Conservation (phyloP, 1,140 invertebrate genomes). For the Hestina assimilis region DNA sequence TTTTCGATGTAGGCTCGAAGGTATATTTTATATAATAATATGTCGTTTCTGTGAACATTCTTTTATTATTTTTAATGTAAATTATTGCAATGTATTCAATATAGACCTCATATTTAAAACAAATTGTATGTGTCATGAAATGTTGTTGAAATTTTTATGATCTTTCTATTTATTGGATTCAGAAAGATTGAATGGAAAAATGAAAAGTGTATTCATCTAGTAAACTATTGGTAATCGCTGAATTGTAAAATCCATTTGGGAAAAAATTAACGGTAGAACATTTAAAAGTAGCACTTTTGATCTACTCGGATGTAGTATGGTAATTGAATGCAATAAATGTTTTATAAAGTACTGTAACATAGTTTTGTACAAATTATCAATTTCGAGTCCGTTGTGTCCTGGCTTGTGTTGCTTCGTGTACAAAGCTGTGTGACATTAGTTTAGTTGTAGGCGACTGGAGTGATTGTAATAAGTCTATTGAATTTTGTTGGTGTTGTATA, state of each 20-base stretch:
- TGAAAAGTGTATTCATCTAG: slow-evolving; percentile 9
- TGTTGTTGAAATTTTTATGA: background rate
- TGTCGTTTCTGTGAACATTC: slow-evolving; percentile 64
- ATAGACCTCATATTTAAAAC: slow-evolving; percentile 53
- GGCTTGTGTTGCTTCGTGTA: slow-evolving; percentile 25
- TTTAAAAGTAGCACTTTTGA: slow-evolving; percentile 67
- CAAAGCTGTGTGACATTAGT: slow-evolving; percentile 41
- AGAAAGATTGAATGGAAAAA: slow-evolving; percentile 19
- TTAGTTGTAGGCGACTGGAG: slow-evolving; percentile 68
- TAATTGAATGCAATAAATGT: slow-evolving; percentile 71
- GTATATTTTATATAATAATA: slow-evolving; percentile 65
- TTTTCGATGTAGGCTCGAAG: slow-evolving; percentile 63
- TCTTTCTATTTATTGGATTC: background rate
- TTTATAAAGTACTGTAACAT: slow-evolving; percentile 50
- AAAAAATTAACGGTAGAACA: slow-evolving; percentile 24
- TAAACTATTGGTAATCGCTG: slow-evolving; percentile 26
- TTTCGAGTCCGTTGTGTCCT: background rate
- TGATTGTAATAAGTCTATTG: slow-evolving; percentile 72
- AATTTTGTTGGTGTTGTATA: slow-evolving; percentile 76
- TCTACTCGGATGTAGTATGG: slow-evolving; percentile 61
- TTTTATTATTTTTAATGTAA: slow-evolving; percentile 69
- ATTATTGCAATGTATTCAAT: slow-evolving; percentile 68
- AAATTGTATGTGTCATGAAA: slow-evolving; percentile 42
- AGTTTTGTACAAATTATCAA: slow-evolving; percentile 37
- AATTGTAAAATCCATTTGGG: slow-evolving; percentile 15